A percentile compares a stretch with the other conserved stretches of the same genome.
Evolutionary conservation across 2,888 invertebrate genomes (phyloP).

Genomic region (Drosophila ustulata): DNA sequence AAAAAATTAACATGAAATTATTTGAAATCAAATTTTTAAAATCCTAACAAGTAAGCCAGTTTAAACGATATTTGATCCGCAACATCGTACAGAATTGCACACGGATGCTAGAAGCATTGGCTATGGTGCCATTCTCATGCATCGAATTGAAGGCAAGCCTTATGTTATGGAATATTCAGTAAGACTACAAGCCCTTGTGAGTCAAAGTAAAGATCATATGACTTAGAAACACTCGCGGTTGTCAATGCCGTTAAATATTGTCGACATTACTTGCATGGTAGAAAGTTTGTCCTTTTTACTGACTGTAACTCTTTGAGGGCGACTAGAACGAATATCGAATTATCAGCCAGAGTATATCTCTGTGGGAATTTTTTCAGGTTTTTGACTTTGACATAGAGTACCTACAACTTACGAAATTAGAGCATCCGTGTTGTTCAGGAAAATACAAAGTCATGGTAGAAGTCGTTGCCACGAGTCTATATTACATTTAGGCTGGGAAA

Average conservation of each 20-base stretch:
- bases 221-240: slow-evolving; percentile 2
- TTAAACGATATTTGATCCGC: no score
- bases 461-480: background rate
- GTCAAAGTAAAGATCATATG: slow-evolving; percentile 6
- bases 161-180: slow-evolving; percentile 15
- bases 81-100: no score
- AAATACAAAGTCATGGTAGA: slow-evolving; percentile 1
- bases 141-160: background rate
- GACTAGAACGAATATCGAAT: no score
- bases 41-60: no score
- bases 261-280: slow-evolving; percentile 43
- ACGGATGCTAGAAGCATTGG: no score
- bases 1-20: no score
- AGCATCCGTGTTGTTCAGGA: background rate
- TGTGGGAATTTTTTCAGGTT: slow-evolving; percentile 37
- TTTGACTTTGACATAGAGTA: slow-evolving; percentile 37
- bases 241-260: slow-evolving; percentile 48
- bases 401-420: background rate
- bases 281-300: slow-evolving; percentile 19
- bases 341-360: slow-evolving; percentile 29
- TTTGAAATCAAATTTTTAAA: no score
- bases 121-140: no score
- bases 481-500: background rate
- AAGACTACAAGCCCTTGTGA: slow-evolving; percentile 9
- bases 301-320: slow-evolving; percentile 42